These are phyloP conservation scores for Drosophila punjabiensis DNA, from an alignment of 1,140 invertebrate genomes.

Conservation along the genomic window DNA sequence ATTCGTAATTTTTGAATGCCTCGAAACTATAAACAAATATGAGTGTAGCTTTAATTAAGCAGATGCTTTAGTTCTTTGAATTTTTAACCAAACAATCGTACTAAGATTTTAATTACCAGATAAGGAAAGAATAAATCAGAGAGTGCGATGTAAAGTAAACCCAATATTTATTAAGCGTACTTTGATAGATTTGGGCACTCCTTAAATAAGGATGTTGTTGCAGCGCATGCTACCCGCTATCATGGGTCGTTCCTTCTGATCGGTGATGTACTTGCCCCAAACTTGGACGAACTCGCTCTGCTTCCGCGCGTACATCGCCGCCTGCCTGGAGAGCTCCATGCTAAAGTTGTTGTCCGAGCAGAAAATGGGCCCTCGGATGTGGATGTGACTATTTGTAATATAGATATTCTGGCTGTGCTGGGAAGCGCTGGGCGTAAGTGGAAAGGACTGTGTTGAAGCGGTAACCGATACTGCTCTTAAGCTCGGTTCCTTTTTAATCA, in stretches of 20 bases:
- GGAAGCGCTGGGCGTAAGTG: background rate
- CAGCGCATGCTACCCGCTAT: constrained; percentile 23
- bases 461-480: background rate
- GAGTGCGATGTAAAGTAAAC: background rate
- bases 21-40: background rate
- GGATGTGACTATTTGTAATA: constrained; percentile 59
- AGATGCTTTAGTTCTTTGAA: background rate
- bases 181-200: constrained; percentile 15
- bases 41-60: background rate
- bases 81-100: too few relatives aligned
- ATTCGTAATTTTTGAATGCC: constrained; percentile 2
- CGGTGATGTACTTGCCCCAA: constrained; percentile 45
- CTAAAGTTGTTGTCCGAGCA: constrained; percentile 24
- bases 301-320: background rate
- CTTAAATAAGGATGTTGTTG: constrained; percentile 50
- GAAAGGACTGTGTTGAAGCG: background rate
- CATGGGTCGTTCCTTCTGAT: constrained; percentile 36
- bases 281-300: constrained; percentile 62
- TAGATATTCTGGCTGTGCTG: constrained; percentile 21
- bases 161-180: constrained; percentile 13
- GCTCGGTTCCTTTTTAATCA: background rate
- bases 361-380: constrained; percentile 48
- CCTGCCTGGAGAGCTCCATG: constrained; percentile 2
- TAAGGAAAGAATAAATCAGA: background rate
- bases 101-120: background rate